These are phyloP conservation scores for Ophioninae sp. DNA, from an alignment of 2,888 invertebrate species.

Conservation along the genomic window DNA sequence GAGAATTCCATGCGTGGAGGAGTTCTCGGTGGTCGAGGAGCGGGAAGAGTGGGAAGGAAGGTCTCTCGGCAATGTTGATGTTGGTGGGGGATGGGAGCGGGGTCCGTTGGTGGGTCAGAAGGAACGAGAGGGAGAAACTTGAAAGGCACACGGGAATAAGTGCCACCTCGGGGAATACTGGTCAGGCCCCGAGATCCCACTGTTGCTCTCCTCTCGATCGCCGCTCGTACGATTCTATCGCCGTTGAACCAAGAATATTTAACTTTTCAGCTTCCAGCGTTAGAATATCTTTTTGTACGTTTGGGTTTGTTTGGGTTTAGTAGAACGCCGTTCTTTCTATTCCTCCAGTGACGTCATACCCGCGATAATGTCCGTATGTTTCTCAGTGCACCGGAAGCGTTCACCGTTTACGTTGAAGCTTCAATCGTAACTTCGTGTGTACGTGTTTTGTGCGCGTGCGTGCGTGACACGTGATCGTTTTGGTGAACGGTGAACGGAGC, in stretches of 20 bases:
- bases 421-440: not conserved
- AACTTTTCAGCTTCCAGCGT: conserved; percentile 60
- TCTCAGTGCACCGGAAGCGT: conserved; percentile 29
- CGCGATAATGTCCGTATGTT: not conserved
- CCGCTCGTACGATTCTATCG: conserved; percentile 53
- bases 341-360: conserved; percentile 47
- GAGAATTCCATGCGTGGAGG: conserved; percentile 51
- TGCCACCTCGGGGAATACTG: conserved; percentile 40
- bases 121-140: conserved; percentile 42
- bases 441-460: not conserved
- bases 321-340: not conserved
- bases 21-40: conserved; percentile 48
- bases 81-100: not conserved
- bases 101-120: conserved; percentile 31
- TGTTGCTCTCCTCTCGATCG: conserved; percentile 49
- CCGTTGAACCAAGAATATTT: conserved; percentile 47
- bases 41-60: conserved; percentile 42
- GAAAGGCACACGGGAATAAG: conserved; percentile 46
- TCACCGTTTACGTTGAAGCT: conserved; percentile 15
- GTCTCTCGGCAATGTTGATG: not conserved
- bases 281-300: too few relatives aligned
- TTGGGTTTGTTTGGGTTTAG: too few relatives aligned
- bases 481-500: conserved; percentile 12
- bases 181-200: conserved; percentile 44
- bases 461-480: conserved; percentile 6